Percentiles rank a stretch among this genome's conserved stretches.
These are phyloP conservation scores for Linepithema humile DNA, from an alignment of 1,140 invertebrate species.

Conservation along the genomic window DNA sequence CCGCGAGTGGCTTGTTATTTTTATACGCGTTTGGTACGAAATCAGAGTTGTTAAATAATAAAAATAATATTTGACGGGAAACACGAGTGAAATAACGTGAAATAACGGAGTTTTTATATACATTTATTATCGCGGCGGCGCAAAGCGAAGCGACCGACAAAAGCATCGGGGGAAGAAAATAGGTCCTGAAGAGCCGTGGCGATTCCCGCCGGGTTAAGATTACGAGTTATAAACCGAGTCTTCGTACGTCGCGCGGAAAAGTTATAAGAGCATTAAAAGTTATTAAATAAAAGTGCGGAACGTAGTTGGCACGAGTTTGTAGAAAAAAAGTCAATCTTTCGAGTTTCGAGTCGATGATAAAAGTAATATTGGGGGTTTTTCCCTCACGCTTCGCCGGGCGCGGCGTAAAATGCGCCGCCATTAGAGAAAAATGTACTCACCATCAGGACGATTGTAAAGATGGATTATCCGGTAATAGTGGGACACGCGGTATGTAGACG, in stretches of 20 bases:
- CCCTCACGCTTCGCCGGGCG: not conserved
- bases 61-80: not conserved
- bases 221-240: not conserved
- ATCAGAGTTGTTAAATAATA: no score
- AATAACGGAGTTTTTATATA: not conserved
- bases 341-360: constrained; percentile 7
- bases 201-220: not conserved
- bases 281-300: constrained; percentile 1
- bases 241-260: not conserved
- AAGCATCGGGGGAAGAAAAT: not conserved
- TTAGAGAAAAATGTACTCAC: not conserved
- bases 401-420: not conserved
- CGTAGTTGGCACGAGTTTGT: not conserved
- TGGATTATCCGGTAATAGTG: constrained; percentile 30
- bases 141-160: not conserved
- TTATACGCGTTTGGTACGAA: no score
- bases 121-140: not conserved
- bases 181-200: no score
- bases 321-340: not conserved
- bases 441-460: constrained; percentile 12
- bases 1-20: no score
- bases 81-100: not conserved
- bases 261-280: not conserved
- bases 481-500: constrained; percentile 29
- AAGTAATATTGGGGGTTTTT: not conserved